Base-by-base conservation (phyloP, 2,888 invertebrate species). In the Tetragnatha montana region DNA sequence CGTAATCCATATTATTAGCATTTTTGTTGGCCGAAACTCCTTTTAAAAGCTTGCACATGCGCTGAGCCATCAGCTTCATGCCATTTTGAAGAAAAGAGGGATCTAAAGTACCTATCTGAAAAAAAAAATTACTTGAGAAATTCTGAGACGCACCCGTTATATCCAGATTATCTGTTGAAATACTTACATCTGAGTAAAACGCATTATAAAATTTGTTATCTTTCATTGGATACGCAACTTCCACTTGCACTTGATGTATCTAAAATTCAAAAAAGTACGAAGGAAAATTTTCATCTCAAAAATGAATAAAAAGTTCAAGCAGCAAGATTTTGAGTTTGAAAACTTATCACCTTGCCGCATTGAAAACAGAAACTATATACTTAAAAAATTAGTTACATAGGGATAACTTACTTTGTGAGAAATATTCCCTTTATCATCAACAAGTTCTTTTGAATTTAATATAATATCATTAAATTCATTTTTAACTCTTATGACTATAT, bases 81-180 rank as follows among this genome's bases (percentile, higher is more conserved):
- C 89, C 89, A 60, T 89, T 85, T 35, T 76, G n/a, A n/a, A 89
- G 60, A 50, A 89, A 89, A 6, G 85, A 85, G 70, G 51, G 49
- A 21, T 75, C 70, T 8, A 81, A 21, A 14, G 21, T 22, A 4
- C 85, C 85, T 60, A 89, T 71, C 89, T 89, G 8, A 6, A 50
- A 21, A 14, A 82, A 70, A 14, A 35, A 35, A 35, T 35, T 35
- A 35, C 1, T 35, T 35, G 4, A 35, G 35, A 35, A 35, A 35
- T 35, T 35, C 35, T 35, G 35, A 2, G 35, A 35, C 35, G 1
- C 35, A 35, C 35, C 1, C 1, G 1, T 35, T 35, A 4, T 35
- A 35, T 35, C 35, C 35, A 4, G 35, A 35, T 35, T 35, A 35
- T 35, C 35, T 35, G 1, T 4, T 17, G 69, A 47, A 10, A 3